Evolutionary conservation across 2,113 vertebrate genomes (phyloP), one percentile per base, ranked within the genome.

Genomic region (Caranx melampygus): DNA sequence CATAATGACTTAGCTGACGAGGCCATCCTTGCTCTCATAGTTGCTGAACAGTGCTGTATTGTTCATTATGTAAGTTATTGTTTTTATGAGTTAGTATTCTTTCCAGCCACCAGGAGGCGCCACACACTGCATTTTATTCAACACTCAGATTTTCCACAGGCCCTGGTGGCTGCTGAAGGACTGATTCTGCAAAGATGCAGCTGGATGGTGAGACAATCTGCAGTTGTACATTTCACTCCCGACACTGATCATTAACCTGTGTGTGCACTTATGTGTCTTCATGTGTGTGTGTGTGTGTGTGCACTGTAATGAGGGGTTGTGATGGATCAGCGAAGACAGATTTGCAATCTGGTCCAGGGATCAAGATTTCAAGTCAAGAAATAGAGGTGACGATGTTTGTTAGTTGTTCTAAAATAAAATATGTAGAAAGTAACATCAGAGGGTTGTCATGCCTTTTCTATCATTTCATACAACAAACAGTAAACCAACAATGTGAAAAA

Each of bases 81-180:
- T 60, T 72, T 60, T 49, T 20, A 52, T 52, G 37, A 9, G 62
- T 64, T 69, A 60, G 15, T 44, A n/a, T 49, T 79, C 3, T 70
- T 9, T 85, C 2, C 64, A 40, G 66, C 89, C 89, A 88, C 69
- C 77, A 90, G 84, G 80, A 13, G 82, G 70, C 78, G 40, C 33
- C 70, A 42, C 7, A 63, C 10, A 6, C 58, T 34, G 20, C 0
- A 49, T 72, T 49, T 37, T 3, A 60, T 18, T 72, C 55, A 10
- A 8, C 42, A 54, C 70, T 5, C 54, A 60, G 60, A 26, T 49
- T 69, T 73, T 54, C 65, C 10, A 70, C 0, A 7, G 42, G 16
- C 16, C 54, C 66, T 47, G 37, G 35, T 47, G 58, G 35, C 3
- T 78, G 69, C 42, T 71, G 62, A 33, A 60, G 63, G 74, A 52